Evolutionary conservation across 1,140 invertebrate species (phyloP), one percentile per base, ranked within the genome.

Genomic region (Eumaeus atala): DNA sequence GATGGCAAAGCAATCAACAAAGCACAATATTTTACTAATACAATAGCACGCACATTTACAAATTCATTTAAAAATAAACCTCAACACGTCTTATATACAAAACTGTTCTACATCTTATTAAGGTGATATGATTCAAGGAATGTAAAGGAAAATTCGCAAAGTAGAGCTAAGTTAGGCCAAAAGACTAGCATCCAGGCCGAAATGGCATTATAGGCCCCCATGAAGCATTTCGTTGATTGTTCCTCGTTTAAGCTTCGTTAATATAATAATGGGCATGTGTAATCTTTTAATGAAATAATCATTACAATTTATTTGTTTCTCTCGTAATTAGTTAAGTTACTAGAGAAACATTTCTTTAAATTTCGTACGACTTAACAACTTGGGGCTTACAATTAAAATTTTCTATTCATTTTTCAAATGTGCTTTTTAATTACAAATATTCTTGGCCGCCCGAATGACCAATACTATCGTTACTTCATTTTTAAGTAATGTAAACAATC

Each of bases 1-100:
- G 51, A 53, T 44, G 40, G 33, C 14, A 52, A 10, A 44, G 16
- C 42, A 53, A 53, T 53, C 51, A 53, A 47, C 33, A 12, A 12
- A 35, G 12, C 40, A 61, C 28, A 42, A 52, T 67, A 61, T 72
- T 61, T 74, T 72, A 82, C 77, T 82, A 82, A 75, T 85, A 84
- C 80, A 82, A 61, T 67, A 67, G 67, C 76, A 80, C 80, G 73
- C 80, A 86, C 80, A 85, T 85, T 75, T 82, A 84, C 79, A 85
- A 72, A 68, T 73, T 72, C 51, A 65, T 67, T 77, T 68, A 70
- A 75, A 85, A 81, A 75, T 70, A 82, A 78, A 76, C 74, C 56
- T 72, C 70, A 44, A 54, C 51, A 54, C 38, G 51, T 74, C 59
- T 51, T 68, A 68, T 65, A 55, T 68, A 60, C 59, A 64, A 59